Evolutionary conservation across 2,888 invertebrate species (phyloP).

Genomic region (Leucophora obtusa): DNA sequence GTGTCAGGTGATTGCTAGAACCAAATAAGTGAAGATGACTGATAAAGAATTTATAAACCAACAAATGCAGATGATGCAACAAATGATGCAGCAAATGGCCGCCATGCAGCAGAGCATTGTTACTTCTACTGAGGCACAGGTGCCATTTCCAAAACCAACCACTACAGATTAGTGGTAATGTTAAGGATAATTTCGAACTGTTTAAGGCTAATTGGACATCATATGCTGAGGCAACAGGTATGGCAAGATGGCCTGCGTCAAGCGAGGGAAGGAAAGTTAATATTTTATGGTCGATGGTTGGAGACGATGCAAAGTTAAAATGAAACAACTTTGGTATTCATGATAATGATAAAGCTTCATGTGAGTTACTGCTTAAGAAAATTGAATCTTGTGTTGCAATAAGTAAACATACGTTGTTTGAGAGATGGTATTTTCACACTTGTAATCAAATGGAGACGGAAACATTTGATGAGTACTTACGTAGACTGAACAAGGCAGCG

Average conservation of each 20-base stretch:
- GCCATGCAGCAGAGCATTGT: not conserved
- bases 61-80: not conserved
- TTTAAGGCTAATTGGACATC: slow-evolving; percentile 11
- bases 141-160: slow-evolving; percentile 9
- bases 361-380: not conserved
- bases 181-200: slow-evolving; percentile 4
- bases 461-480: slow-evolving; percentile 9
- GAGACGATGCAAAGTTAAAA: slow-evolving; percentile 20
- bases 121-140: not conserved
- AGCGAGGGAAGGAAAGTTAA: slow-evolving; percentile 13
- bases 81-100: slow-evolving; percentile 14
- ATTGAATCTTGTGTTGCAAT: not conserved
- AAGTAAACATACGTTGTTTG: slow-evolving; percentile 4
- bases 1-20: too few species aligned
- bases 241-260: not conserved
- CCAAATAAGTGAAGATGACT: too few species aligned
- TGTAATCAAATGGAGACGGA: slow-evolving; percentile 19
- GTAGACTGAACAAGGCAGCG: not conserved
- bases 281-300: slow-evolving; percentile 21
- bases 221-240: slow-evolving; percentile 15
- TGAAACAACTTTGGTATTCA: slow-evolving; percentile 14
- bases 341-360: not conserved
- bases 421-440: slow-evolving; percentile 8
- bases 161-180: not conserved
- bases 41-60: too few species aligned